phyloP scores from a whole-genome alignment of 2,888 invertebrate species.

The Lasioglossum pauxillum region DNA sequence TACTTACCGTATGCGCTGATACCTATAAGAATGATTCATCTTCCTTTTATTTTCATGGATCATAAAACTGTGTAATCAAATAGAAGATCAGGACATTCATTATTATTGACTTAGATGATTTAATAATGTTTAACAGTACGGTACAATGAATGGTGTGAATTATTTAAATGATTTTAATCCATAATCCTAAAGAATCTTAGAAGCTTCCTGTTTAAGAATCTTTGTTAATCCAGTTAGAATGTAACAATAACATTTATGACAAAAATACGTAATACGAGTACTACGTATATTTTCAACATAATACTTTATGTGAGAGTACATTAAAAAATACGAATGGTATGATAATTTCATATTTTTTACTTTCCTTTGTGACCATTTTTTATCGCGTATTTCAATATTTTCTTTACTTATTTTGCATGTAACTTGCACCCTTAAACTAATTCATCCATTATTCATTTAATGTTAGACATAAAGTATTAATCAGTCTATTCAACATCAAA shows the following conservation, averaged over 20 bases:
- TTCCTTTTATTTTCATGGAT: slow-evolving; percentile 66
- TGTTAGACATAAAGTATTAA: slow-evolving; percentile 1
- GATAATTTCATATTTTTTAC: slow-evolving; percentile 35
- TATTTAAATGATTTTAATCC: slow-evolving; percentile 46
- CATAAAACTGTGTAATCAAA: slow-evolving; percentile 65
- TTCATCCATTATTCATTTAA: slow-evolving; percentile 28
- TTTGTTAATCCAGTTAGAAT: slow-evolving; percentile 33
- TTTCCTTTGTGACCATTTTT: slow-evolving; percentile 33
- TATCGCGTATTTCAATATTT: slow-evolving; percentile 29
- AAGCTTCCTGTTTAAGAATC: slow-evolving; percentile 42
- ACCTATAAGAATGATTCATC: slow-evolving; percentile 52
- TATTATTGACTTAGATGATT: slow-evolving; percentile 55
- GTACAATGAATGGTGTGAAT: slow-evolving; percentile 54
- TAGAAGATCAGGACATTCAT: slow-evolving; percentile 53
- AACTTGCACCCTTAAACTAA: slow-evolving; percentile 16
- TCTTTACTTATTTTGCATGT: slow-evolving; percentile 12
- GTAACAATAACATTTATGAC: slow-evolving; percentile 9
- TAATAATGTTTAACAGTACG: slow-evolving; percentile 55
- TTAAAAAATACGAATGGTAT: slow-evolving; percentile 28
- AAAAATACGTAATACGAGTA: slow-evolving; percentile 18
- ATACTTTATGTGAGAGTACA: slow-evolving; percentile 28
- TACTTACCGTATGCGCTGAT: slow-evolving; percentile 95
- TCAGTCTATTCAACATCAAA: slow-evolving; percentile 5
- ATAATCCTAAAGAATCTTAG: slow-evolving; percentile 40
- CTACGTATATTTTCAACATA: slow-evolving; percentile 41